Percentiles rank a stretch among this genome's conserved stretches.
Conservation (phyloP, 2,797 vertebrate genomes). For the Pipistrellus pipistrellus region DNA sequence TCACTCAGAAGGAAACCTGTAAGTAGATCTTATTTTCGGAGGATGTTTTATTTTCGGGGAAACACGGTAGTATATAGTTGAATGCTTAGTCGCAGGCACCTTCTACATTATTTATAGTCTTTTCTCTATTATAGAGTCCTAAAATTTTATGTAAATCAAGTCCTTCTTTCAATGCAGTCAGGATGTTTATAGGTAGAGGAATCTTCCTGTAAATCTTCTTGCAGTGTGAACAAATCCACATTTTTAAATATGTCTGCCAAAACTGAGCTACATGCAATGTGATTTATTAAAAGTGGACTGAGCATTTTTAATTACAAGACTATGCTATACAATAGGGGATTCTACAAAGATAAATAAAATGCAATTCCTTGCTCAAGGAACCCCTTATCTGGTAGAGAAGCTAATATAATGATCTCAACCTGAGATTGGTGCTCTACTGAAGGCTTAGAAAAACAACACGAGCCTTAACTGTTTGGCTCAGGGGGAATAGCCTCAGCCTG, state of each 20-base stretch:
- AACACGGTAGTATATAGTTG: background rate
- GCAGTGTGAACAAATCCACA: background rate
- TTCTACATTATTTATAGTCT: background rate
- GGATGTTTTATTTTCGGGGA: no score
- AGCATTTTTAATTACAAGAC: background rate
- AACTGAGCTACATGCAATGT: background rate
- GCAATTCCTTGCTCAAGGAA: background rate
- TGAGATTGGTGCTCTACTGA: background rate
- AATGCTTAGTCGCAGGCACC: background rate
- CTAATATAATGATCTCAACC: background rate
- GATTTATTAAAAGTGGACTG: background rate
- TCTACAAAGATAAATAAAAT: background rate
- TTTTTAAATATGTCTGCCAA: constrained; percentile 41
- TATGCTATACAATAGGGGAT: background rate
- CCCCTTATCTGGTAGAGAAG: background rate
- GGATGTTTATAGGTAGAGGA: background rate
- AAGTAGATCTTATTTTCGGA: no score
- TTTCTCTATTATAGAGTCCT: background rate
- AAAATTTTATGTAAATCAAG: background rate
- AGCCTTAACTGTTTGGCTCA: no score
- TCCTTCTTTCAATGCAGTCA: constrained; percentile 8
- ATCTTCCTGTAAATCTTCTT: background rate
- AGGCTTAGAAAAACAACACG: background rate
- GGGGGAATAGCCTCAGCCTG: no score
- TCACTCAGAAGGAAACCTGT: no score